Percentiles rank a stretch among this genome's conserved stretches.
These are phyloP conservation scores for Stichodactyla helianthus DNA, from an alignment of 64 coral and sea anemone species.

Conservation along the genomic window DNA sequence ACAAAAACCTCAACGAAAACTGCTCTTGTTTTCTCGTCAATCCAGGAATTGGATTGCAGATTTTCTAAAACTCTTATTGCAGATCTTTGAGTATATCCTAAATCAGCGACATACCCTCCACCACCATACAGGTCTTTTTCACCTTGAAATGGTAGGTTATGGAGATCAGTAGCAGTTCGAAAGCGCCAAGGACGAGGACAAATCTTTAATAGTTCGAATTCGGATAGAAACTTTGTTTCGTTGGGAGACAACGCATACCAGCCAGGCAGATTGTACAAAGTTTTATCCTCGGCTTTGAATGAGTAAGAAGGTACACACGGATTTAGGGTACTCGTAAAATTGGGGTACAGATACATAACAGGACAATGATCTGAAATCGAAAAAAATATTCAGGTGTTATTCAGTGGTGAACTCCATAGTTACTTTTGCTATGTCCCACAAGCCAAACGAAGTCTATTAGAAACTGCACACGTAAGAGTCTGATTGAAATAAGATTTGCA, in stretches of 20 bases:
- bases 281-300: slow-evolving; percentile 56
- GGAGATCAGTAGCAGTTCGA: slow-evolving; percentile 43
- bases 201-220: slow-evolving; percentile 69
- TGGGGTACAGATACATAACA: slow-evolving; percentile 37
- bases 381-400: background rate
- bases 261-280: slow-evolving; percentile 59
- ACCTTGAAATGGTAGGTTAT: slow-evolving; percentile 62
- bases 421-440: too few species aligned
- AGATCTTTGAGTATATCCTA: slow-evolving; percentile 70
- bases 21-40: slow-evolving; percentile 71
- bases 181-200: slow-evolving; percentile 88
- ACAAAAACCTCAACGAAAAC: slow-evolving; percentile 77
- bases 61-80: slow-evolving; percentile 60
- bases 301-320: slow-evolving; percentile 56
- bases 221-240: slow-evolving; percentile 53
- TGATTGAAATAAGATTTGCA: too few species aligned
- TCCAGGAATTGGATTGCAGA: slow-evolving; percentile 65
- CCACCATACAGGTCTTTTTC: slow-evolving; percentile 60
- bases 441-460: too few species aligned
- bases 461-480: too few species aligned
- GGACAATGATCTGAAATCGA: slow-evolving; percentile 56
- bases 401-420: too few species aligned
- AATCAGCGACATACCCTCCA: slow-evolving; percentile 79
- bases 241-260: slow-evolving; percentile 59
- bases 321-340: slow-evolving; percentile 34